Evolutionary conservation across 53 echinoderm and acorn worm species (phyloP).

Genomic region (Crossaster papposus): DNA sequence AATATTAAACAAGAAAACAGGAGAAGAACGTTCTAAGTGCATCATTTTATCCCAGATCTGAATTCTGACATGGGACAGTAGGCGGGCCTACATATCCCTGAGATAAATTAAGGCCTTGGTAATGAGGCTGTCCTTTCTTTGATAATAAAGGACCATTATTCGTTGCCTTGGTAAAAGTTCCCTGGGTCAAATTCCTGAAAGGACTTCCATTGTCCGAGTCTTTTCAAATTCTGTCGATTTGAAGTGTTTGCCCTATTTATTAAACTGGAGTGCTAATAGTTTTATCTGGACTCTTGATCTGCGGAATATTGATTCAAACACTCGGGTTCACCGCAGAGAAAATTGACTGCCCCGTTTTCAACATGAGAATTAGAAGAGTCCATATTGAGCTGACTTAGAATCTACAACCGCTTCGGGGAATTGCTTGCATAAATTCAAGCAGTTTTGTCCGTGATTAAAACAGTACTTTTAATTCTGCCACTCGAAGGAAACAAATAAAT

Average conservation of each 20-base stretch:
- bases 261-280: slow-evolving; percentile 12
- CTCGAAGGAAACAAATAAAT: not conserved
- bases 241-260: slow-evolving; percentile 36
- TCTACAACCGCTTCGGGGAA: not conserved
- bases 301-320: slow-evolving; percentile 23
- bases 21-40: too few species aligned
- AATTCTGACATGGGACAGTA: not conserved
- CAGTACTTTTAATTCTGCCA: not conserved
- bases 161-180: not conserved
- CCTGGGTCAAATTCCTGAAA: slow-evolving; percentile 13
- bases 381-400: not conserved
- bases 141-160: not conserved
- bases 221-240: slow-evolving; percentile 7
- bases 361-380: not conserved
- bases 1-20: too few species aligned
- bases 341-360: not conserved
- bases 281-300: slow-evolving; percentile 24
- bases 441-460: not conserved
- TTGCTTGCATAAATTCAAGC: not conserved
- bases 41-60: not conserved
- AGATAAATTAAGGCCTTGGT: not conserved
- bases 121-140: not conserved
- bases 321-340: not conserved
- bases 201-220: slow-evolving; percentile 1
- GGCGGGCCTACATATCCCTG: not conserved